Conservation (phyloP, 2,888 invertebrate genomes). For the Agrilus cyanescens region DNA sequence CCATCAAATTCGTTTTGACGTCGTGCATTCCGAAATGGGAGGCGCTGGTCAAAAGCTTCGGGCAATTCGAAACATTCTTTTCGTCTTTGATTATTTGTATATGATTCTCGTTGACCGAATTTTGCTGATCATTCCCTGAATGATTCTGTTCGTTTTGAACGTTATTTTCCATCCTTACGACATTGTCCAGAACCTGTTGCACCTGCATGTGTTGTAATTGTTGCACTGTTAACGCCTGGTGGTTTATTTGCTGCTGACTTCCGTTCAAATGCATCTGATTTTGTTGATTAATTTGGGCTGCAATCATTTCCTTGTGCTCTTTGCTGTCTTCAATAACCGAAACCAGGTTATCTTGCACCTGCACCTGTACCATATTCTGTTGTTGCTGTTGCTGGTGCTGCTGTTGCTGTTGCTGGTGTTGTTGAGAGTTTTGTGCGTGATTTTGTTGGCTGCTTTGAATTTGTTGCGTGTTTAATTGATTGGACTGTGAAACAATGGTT, state of each 20-base stretch:
- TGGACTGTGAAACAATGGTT: slow-evolving; percentile 22
- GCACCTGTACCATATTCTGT: slow-evolving; percentile 35
- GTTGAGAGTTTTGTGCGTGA: slow-evolving; percentile 22
- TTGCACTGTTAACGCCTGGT: slow-evolving; percentile 30
- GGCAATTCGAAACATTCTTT: slow-evolving; percentile 42
- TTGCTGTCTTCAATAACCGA: slow-evolving; percentile 35
- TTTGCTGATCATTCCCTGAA: slow-evolving; percentile 21
- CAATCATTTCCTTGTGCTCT: slow-evolving; percentile 31
- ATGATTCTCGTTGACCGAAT: slow-evolving; percentile 16
- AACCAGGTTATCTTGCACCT: slow-evolving; percentile 36
- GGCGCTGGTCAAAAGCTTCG: slow-evolving; percentile 32
- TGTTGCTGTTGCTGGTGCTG: slow-evolving; percentile 25
- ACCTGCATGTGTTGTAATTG: slow-evolving; percentile 39
- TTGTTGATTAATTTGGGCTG: slow-evolving; percentile 29
- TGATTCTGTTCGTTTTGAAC: slow-evolving; percentile 27
- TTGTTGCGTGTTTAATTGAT: too few relatives aligned
- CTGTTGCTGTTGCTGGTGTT: slow-evolving; percentile 27
- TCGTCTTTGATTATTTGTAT: slow-evolving; percentile 41
- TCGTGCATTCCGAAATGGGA: slow-evolving; percentile 31
- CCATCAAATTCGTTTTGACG: slow-evolving; percentile 43
- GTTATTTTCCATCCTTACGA: slow-evolving; percentile 31
- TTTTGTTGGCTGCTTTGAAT: slow-evolving; percentile 37
- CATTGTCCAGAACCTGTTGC: slow-evolving; percentile 44
- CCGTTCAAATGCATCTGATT: slow-evolving; percentile 39
- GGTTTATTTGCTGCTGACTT: slow-evolving; percentile 33